Evolutionary conservation across 1,140 invertebrate species (phyloP), one percentile per base, ranked within the genome.

Genomic region (Bombus polaris): DNA sequence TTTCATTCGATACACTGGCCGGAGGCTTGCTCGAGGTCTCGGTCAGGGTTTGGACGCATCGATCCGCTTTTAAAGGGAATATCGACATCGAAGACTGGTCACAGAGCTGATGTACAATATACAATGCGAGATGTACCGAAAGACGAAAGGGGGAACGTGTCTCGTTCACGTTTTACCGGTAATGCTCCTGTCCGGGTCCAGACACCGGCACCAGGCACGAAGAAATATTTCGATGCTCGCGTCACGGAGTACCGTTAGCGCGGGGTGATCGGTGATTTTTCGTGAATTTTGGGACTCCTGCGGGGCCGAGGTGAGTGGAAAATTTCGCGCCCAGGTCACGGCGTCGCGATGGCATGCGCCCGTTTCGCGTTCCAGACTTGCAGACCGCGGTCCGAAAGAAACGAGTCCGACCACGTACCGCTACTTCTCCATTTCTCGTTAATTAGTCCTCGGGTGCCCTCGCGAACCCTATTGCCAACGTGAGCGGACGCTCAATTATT

Each of bases 221-320:
- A 87, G 87, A 90, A 93, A 93, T 93, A 92, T 93, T 92, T 93
- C 65, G 86, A 83, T 39, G 86, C 75, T 92, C 89, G 90, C 91
- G 90, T 92, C 91, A 90, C 85, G 71, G 76, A 81, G 77, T 92
- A 89, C 91, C 91, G 91, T 92, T 92, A 92, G 28, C 80, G 74
- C 83, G 71, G 83, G 39, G 68, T 53, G 79, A 86, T 91, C 65
- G 86, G 84, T 74, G 86, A 89, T 90, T 91, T 90, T 90, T 91
- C 89, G 89, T 81, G 89, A 66, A 90, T 90, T 88, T 90, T 77
- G 81, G 28, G 3, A 18, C 57, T 39, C 25, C 62, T 73, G 53
- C 62, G 81, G n/a, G 70, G 78, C 44, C 25, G 65, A 35, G 47
- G 28, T 37, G 83, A 87, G 83, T 82, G 84, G 71, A 66, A 83